Evolutionary conservation across 2,797 vertebrate species (phyloP), one percentile per base, ranked within the genome.

Genomic region (Sebastes variabilis): DNA sequence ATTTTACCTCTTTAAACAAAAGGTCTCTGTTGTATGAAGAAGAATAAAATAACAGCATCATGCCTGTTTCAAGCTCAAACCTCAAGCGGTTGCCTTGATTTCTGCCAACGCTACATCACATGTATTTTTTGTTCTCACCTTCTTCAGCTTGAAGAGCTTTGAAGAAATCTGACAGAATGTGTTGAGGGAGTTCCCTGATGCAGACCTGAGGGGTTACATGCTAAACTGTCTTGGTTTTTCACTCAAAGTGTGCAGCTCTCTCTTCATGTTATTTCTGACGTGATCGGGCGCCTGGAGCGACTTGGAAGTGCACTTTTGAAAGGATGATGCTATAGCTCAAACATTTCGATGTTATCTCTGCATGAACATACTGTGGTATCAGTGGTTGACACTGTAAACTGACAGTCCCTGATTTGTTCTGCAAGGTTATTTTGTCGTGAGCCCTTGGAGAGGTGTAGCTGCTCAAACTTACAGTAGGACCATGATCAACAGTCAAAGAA

Each of bases 161-260:
- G 68, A 86, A 75, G 71, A 85, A 80, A 78, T 38, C 55, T 83
- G 84, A 81, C 79, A 84, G 67, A 60, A 6, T 52, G 67, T 12
- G 73, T 77, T 77, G 60, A 80, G 70, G 81, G 79, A 81, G 66
- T 81, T 42, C 75, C 60, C 68, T 24, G 56, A 61, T 34, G 68
- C 25, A 69, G 16, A 64, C 74, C 74, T 62, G 0, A 79, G 75
- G 69, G 77, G 54, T 62, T 82, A 82, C 38, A 67, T 34, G 67
- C 64, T 81, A 34, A 78, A 70, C 66, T 68, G 61, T 78, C 61
- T 27, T 13, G 36, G 46, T 61, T 65, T 85, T 72, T 72, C 66
- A 52, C 25, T 65, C 56, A 82, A 1, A 25, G 65, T 38, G 55
- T 36, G 61, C 70, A 72, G 46, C 34, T 55, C 55, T 58, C 34